phyloP scores from a whole-genome alignment of 2,797 vertebrate species.

The Mionectes olivaceus region DNA sequence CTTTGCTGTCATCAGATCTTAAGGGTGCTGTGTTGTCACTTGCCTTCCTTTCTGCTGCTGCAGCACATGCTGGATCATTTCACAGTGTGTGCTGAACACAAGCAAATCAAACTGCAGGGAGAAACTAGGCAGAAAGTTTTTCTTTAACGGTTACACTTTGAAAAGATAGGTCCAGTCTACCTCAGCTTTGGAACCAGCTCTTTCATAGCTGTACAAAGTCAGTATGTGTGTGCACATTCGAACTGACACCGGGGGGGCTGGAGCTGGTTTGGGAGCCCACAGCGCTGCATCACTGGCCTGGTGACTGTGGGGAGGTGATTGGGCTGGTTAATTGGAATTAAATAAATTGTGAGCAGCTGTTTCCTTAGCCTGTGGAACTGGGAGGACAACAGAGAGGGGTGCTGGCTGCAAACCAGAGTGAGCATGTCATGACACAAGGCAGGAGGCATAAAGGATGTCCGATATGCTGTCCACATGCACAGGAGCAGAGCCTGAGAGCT shows the following conservation, averaged over 20 bases:
- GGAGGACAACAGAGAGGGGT: not conserved
- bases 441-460: not conserved
- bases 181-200: not conserved
- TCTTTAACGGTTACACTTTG: not conserved
- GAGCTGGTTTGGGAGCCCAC: not conserved
- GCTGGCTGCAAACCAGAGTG: not conserved
- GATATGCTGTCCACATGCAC: not conserved
- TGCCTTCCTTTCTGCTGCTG: not conserved
- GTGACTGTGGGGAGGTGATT: not conserved
- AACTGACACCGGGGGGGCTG: not conserved
- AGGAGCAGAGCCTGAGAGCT: not conserved
- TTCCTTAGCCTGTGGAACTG: not conserved
- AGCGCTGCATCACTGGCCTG: not conserved
- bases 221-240: accelerated
- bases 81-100: not conserved
- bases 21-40: not conserved
- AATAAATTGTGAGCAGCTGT: not conserved
- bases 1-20: not conserved
- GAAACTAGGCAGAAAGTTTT: not conserved
- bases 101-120: not conserved
- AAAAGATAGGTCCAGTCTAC: not conserved
- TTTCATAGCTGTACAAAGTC: not conserved
- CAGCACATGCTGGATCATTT: not conserved
- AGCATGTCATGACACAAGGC: not conserved
- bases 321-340: not conserved